phyloP scores from a whole-genome alignment of 1,140 invertebrate species.

The Uloborus diversus region DNA sequence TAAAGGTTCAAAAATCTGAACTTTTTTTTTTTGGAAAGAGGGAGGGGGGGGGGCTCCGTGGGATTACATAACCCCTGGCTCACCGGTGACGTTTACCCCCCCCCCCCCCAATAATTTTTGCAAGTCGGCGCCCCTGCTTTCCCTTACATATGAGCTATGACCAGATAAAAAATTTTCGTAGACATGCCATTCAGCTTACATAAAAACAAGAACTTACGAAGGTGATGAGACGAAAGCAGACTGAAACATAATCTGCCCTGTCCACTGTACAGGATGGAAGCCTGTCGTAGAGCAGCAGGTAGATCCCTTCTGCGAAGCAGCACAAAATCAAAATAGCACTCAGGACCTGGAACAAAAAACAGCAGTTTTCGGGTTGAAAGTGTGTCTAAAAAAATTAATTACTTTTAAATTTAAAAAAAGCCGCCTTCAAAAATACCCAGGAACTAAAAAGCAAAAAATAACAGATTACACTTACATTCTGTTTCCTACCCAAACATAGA shows the following conservation, averaged over 20 bases:
- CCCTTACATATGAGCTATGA: not conserved
- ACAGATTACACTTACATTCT: too few relatives aligned
- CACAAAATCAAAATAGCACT: not conserved
- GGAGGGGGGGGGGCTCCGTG: too few relatives aligned
- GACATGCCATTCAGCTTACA: not conserved
- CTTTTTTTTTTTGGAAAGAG: too few relatives aligned
- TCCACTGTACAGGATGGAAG: not conserved
- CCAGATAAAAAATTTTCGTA: not conserved
- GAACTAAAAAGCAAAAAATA: too few relatives aligned
- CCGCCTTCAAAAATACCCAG: too few relatives aligned
- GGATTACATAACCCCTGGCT: too few relatives aligned
- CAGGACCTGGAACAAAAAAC: not conserved
- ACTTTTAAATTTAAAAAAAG: too few relatives aligned
- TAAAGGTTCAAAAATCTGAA: too few relatives aligned
- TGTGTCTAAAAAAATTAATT: not conserved
- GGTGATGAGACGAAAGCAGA: not conserved
- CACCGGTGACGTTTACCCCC: too few relatives aligned
- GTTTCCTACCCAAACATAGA: too few relatives aligned
- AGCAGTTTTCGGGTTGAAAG: not conserved
- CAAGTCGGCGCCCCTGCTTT: too few relatives aligned
- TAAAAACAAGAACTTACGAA: conserved; percentile 3
- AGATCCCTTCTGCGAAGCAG: not conserved
- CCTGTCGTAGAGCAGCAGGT: not conserved
- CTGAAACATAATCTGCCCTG: not conserved
- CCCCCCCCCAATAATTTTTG: too few relatives aligned